Evolutionary conservation across 2,888 invertebrate genomes (phyloP).

Genomic region (Iphiclides podalirius): DNA sequence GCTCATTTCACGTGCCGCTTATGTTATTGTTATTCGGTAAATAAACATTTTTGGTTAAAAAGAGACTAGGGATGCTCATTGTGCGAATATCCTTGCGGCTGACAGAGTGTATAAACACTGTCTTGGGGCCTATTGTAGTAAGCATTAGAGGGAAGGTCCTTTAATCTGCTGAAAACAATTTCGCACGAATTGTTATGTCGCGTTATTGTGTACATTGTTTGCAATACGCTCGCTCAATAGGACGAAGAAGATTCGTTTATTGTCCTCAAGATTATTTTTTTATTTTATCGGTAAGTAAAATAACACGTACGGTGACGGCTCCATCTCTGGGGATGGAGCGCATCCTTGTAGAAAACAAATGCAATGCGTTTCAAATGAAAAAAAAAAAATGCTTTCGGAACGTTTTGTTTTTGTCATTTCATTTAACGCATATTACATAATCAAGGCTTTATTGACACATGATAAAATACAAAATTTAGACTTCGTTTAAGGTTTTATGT

Average conservation of each 20-base stretch:
- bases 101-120: slow-evolving; percentile 64
- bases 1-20: slow-evolving; percentile 35
- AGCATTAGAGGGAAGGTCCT: slow-evolving; percentile 54
- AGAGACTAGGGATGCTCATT: slow-evolving; percentile 50
- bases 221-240: slow-evolving; percentile 37
- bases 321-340: neutral
- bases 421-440: too few species aligned
- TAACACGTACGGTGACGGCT: neutral
- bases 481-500: too few species aligned
- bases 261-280: slow-evolving; percentile 1
- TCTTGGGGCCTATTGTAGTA: slow-evolving; percentile 50
- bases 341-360: neutral
- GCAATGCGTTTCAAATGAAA: too few species aligned
- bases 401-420: too few species aligned
- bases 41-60: slow-evolving; percentile 59
- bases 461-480: too few species aligned
- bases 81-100: slow-evolving; percentile 56
- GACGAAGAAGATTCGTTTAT: slow-evolving; percentile 10
- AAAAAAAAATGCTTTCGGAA: too few species aligned
- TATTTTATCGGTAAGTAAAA: slow-evolving; percentile 1
- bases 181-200: slow-evolving; percentile 48
- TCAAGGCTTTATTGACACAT: too few species aligned
- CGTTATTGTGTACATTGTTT: slow-evolving; percentile 40
- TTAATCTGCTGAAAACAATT: slow-evolving; percentile 61
- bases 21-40: slow-evolving; percentile 54